Evolutionary conservation across 2,888 invertebrate genomes (phyloP).

Genomic region (Polymixis flavicincta): DNA sequence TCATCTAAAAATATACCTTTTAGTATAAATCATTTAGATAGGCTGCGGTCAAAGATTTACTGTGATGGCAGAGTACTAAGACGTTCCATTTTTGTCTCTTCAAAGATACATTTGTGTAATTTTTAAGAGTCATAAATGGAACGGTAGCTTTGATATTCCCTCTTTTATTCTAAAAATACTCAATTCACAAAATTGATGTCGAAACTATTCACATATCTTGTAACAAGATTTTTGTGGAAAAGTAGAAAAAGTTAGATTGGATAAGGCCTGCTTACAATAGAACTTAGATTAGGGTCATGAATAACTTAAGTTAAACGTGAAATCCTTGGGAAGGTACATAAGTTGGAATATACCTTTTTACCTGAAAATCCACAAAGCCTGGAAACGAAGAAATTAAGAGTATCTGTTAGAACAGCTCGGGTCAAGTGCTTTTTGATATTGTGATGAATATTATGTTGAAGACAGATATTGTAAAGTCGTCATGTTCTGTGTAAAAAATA

Average conservation of each 20-base stretch:
- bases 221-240: constrained; percentile 41
- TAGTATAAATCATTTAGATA: neutral
- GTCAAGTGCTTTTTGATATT: neutral
- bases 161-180: constrained; percentile 16
- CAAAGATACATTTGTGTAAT: neutral
- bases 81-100: neutral
- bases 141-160: neutral
- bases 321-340: constrained; percentile 32
- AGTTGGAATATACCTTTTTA: constrained; percentile 39
- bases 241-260: constrained; percentile 61
- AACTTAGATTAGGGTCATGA: constrained; percentile 57
- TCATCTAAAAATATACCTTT: neutral
- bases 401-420: neutral
- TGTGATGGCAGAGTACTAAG: neutral
- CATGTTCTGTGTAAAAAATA: too few species aligned
- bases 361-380: neutral
- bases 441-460: neutral
- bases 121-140: neutral
- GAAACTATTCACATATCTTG: constrained; percentile 31
- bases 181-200: constrained; percentile 3
- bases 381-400: neutral
- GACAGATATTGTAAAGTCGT: neutral
- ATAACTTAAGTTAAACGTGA: constrained; percentile 52
- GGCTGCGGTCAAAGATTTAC: neutral
- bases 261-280: constrained; percentile 51